Conservation (phyloP, 2,797 vertebrate species). For the Danio jaintianensis region DNA sequence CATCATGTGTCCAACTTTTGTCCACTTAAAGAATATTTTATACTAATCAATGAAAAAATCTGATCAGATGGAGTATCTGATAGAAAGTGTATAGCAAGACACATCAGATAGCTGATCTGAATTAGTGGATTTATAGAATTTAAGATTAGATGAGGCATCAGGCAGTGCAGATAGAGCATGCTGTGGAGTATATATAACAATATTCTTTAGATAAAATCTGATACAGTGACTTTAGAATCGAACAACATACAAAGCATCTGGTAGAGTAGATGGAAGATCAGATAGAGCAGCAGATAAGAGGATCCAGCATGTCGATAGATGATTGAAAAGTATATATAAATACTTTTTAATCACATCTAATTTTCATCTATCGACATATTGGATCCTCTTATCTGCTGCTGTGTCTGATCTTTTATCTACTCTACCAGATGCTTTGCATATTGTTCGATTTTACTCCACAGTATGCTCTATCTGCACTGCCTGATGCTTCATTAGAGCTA, state of each 20-base stretch:
- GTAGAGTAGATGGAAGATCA: slow-evolving; percentile 2
- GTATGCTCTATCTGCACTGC: neutral
- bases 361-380: neutral
- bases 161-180: neutral
- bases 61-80: slow-evolving; percentile 8
- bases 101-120: too few relatives aligned
- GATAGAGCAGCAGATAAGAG: neutral
- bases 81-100: too few relatives aligned
- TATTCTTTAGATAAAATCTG: neutral
- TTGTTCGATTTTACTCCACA: neutral
- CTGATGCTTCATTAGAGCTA: neutral
- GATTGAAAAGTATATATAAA: too few relatives aligned
- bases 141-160: neutral
- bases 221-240: neutral
- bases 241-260: neutral
- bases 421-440: neutral
- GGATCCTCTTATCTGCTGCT: neutral
- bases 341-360: neutral
- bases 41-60: neutral
- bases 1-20: neutral
- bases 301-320: slow-evolving; percentile 1
- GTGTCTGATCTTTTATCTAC: neutral
- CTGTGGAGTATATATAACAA: neutral
- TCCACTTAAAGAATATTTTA: neutral
- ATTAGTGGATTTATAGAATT: too few relatives aligned